These are phyloP conservation scores for Eclectus roratus DNA, from an alignment of 2,113 vertebrate species.

Conservation along the genomic window DNA sequence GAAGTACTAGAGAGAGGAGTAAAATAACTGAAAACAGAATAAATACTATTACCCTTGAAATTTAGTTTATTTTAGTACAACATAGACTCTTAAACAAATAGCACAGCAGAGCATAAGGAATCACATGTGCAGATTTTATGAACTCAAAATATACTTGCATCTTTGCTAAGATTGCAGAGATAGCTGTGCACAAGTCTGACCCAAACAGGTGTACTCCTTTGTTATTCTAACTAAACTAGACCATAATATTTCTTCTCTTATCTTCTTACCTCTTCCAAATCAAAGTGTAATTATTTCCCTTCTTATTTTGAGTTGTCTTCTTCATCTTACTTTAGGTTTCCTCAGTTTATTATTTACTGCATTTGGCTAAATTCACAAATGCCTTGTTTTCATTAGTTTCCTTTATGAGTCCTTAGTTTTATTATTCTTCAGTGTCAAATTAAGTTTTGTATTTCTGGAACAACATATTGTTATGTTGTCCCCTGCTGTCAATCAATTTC, in stretches of 20 bases:
- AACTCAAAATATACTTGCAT: neutral
- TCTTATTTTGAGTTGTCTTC: neutral
- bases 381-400: neutral
- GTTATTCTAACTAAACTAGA: neutral
- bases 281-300: neutral
- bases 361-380: neutral
- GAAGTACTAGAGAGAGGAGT: neutral
- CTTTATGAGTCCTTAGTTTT: neutral
- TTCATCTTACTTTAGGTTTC: neutral
- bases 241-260: neutral
- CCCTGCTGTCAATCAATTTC: neutral
- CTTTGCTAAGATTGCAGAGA: neutral
- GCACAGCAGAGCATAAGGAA: neutral
- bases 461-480: neutral
- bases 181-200: neutral
- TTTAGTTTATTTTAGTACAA: neutral
- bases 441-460: neutral
- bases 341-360: neutral
- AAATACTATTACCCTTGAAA: neutral
- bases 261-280: neutral
- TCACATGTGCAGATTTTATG: neutral
- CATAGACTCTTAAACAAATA: neutral
- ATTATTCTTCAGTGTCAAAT: neutral
- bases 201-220: neutral
- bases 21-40: neutral